Percentiles rank a stretch among this genome's conserved stretches.
These are phyloP conservation scores for Vidua chalybeata DNA, from an alignment of 2,113 vertebrate species.

Conservation along the genomic window DNA sequence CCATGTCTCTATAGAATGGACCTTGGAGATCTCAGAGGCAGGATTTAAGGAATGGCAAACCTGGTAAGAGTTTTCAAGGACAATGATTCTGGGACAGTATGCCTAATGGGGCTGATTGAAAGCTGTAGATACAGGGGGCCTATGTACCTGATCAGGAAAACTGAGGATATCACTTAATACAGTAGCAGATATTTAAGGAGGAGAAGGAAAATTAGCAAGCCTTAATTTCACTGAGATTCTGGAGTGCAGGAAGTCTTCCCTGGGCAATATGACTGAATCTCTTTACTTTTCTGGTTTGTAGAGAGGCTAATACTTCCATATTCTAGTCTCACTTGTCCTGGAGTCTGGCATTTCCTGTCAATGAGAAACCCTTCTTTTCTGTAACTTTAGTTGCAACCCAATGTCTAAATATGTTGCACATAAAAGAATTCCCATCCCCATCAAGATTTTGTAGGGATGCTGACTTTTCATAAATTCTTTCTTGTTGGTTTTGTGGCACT, in stretches of 20 bases:
- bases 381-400: not conserved
- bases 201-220: not conserved
- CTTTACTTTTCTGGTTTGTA: not conserved
- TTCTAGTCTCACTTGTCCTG: not conserved
- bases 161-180: not conserved
- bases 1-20: not conserved
- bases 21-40: not conserved
- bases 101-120: not conserved
- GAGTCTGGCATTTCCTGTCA: not conserved
- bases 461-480: not conserved
- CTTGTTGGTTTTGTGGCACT: not conserved
- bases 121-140: not conserved
- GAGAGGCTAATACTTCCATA: not conserved
- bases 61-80: not conserved
- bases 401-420: not conserved
- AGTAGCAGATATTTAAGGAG: not conserved
- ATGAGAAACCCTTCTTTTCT: not conserved
- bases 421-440: accelerated
- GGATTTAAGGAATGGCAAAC: not conserved
- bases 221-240: not conserved
- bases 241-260: not conserved
- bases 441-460: not conserved
- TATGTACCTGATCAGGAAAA: not conserved
- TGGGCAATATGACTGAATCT: not conserved
- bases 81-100: not conserved